These are phyloP conservation scores for Hafferia zeledoni DNA, from an alignment of 2,797 vertebrate species.

Conservation along the genomic window DNA sequence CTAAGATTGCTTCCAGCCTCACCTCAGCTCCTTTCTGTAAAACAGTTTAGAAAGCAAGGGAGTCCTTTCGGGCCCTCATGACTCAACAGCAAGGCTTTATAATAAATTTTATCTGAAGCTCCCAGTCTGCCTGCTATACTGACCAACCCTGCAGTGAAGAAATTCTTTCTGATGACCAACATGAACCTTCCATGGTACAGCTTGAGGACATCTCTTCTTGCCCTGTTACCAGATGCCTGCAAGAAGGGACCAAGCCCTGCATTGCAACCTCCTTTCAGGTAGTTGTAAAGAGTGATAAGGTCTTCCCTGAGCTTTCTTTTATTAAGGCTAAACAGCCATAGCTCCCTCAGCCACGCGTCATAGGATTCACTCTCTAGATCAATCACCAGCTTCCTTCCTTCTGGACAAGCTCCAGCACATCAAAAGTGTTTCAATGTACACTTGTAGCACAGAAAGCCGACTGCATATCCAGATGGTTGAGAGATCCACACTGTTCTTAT, in stretches of 20 bases:
- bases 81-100: not conserved
- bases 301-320: not conserved
- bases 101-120: not conserved
- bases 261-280: not conserved
- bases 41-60: not conserved
- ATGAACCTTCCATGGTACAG: not conserved
- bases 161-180: not conserved
- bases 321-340: not conserved
- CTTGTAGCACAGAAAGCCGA: not conserved
- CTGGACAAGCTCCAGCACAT: not conserved
- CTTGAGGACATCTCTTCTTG: too few relatives aligned
- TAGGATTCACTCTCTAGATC: too few relatives aligned
- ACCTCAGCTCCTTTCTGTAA: not conserved
- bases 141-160: not conserved
- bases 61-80: not conserved
- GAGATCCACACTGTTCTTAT: not conserved
- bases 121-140: not conserved
- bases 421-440: too few relatives aligned
- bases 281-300: not conserved
- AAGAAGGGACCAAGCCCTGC: not conserved
- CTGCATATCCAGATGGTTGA: not conserved
- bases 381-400: not conserved
- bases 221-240: not conserved
- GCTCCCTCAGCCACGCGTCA: not conserved
- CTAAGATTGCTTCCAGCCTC: too few relatives aligned